phyloP scores from a whole-genome alignment of 2,888 invertebrate species.

The Yponomeuta plumbellus region DNA sequence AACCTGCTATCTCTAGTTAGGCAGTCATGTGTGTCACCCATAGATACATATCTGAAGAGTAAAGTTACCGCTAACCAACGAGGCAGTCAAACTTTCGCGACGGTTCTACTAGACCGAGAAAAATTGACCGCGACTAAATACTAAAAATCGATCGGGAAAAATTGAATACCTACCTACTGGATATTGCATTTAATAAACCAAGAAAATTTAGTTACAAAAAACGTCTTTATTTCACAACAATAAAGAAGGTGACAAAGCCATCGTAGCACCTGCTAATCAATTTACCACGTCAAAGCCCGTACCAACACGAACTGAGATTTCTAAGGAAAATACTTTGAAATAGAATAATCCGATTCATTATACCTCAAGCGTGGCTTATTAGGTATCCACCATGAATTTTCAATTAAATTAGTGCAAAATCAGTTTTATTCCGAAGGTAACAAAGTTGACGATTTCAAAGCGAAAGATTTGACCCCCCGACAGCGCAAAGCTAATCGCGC shows the following conservation, averaged over 20 bases:
- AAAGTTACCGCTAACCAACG: too few species aligned
- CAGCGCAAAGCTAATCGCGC: constrained; percentile 67
- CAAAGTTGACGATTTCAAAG: constrained; percentile 4
- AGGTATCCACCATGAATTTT: constrained; percentile 32
- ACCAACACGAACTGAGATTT: not conserved
- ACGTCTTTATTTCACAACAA: not conserved
- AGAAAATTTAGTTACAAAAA: not conserved
- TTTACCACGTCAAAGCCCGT: constrained; percentile 47
- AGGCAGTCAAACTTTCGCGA: too few species aligned
- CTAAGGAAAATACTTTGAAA: constrained; percentile 6
- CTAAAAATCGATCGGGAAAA: too few species aligned
- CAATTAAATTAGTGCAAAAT: not conserved
- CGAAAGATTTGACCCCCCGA: constrained; percentile 35
- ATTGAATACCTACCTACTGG: too few species aligned
- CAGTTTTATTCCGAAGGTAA: not conserved
- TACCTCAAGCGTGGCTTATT: constrained; percentile 49
- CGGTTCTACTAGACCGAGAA: too few species aligned
- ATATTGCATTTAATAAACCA: too few species aligned
- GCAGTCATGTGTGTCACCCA: too few species aligned
- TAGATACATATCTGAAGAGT: too few species aligned
- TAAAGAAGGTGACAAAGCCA: not conserved
- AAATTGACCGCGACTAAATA: too few species aligned
- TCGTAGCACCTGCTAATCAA: constrained; percentile 57
- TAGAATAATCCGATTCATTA: constrained; percentile 51
- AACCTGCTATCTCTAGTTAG: too few species aligned